A percentile compares a stretch with the other conserved stretches of the same genome.
phyloP scores from a whole-genome alignment of 92 coral and sea anemone species.

The Parazoanthus atlanticus region DNA sequence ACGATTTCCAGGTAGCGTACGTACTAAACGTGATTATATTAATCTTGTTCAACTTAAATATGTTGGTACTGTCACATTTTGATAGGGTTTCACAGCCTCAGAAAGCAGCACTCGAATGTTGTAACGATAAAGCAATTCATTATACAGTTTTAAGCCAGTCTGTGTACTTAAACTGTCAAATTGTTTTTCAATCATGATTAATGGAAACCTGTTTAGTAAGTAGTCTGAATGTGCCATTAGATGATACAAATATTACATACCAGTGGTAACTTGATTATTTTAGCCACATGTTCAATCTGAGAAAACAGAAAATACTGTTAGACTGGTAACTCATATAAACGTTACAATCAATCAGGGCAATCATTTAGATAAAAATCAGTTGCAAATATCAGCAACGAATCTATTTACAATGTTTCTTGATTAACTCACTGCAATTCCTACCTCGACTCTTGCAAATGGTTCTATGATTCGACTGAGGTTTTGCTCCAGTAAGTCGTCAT shows the following conservation, averaged over 20 bases:
- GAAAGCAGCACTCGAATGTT: too few species aligned
- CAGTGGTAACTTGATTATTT: constrained; percentile 86
- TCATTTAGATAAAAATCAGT: neutral
- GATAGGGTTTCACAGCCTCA: too few species aligned
- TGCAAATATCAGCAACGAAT: neutral
- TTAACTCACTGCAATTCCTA: neutral
- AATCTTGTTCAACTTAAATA: too few species aligned
- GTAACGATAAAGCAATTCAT: too few species aligned
- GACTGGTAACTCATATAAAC: neutral
- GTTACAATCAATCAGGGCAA: neutral
- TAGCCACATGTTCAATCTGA: constrained; percentile 92
- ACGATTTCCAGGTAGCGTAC: too few species aligned
- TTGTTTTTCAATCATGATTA: too few species aligned
- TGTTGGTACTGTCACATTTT: too few species aligned
- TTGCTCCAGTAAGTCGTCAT: constrained; percentile 90
- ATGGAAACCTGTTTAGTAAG: too few species aligned
- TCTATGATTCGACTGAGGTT: constrained; percentile 91
- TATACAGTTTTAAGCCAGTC: too few species aligned
- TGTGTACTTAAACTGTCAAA: too few species aligned
- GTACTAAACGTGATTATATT: too few species aligned
- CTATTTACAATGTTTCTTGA: neutral
- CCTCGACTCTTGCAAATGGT: constrained; percentile 94
- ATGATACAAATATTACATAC: constrained; percentile 38
- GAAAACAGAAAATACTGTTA: constrained; percentile 7
- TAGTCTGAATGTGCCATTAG: neutral